phyloP scores from a whole-genome alignment of 1,140 invertebrate species.

The Bombus cullumanus region DNA sequence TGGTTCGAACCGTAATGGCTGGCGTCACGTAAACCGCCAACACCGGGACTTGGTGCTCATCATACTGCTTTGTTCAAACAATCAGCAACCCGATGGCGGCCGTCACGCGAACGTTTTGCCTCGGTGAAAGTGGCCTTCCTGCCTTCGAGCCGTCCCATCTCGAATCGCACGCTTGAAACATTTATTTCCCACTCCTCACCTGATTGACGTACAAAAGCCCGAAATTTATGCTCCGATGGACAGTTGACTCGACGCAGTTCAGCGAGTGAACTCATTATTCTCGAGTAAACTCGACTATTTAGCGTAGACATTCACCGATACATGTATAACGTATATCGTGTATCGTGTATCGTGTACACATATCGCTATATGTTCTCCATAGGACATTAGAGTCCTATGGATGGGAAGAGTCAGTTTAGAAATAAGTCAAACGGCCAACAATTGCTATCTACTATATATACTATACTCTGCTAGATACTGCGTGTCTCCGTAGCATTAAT shows the following conservation, averaged over 20 bases:
- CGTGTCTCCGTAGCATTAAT: too few relatives aligned
- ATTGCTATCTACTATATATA: too few relatives aligned
- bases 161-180: conserved; percentile 19
- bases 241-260: background rate
- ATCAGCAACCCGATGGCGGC: conserved; percentile 80
- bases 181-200: conserved; percentile 21
- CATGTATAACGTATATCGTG: too few relatives aligned
- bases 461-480: too few relatives aligned
- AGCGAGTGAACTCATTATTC: too few relatives aligned
- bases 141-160: conserved; percentile 48
- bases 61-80: conserved; percentile 78
- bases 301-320: too few relatives aligned
- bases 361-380: too few relatives aligned
- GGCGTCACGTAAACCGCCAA: conserved; percentile 81
- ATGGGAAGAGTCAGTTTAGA: too few relatives aligned
- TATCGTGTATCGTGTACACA: too few relatives aligned
- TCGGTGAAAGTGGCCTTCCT: conserved; percentile 49
- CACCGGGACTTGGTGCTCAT: conserved; percentile 74
- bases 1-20: conserved; percentile 81
- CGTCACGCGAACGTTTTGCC: conserved; percentile 78
- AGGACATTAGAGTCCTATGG: too few relatives aligned
- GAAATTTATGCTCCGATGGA: conserved; percentile 2
- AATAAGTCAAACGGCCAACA: too few relatives aligned
- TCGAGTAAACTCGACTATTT: too few relatives aligned
- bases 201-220: background rate